Evolutionary conservation across 2,113 vertebrate species (phyloP).

Genomic region (Accipiter cooperii): DNA sequence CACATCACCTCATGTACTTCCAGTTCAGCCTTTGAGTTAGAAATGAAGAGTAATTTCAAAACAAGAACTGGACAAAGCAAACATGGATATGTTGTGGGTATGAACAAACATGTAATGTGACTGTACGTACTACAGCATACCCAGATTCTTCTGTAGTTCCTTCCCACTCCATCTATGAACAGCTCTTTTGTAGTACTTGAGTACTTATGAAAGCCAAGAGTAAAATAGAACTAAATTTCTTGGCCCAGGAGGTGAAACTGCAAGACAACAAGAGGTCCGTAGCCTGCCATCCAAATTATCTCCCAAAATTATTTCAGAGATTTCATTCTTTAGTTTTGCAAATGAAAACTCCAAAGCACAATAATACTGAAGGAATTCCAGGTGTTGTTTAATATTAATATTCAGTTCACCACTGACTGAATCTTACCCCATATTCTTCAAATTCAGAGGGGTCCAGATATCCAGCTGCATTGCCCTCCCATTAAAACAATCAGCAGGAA

Average conservation of each 20-base stretch:
- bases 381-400: neutral
- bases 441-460: neutral
- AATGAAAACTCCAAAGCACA: neutral
- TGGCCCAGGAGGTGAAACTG: neutral
- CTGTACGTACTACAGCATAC: neutral
- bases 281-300: neutral
- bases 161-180: neutral
- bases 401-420: neutral
- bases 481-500: neutral
- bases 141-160: neutral
- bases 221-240: neutral
- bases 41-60: neutral
- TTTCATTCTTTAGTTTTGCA: neutral
- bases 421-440: neutral
- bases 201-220: neutral
- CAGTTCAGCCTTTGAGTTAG: neutral
- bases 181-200: neutral
- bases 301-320: neutral
- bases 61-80: neutral
- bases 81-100: neutral
- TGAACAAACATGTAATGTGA: neutral
- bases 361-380: neutral
- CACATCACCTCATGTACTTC: neutral
- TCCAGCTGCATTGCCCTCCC: neutral
- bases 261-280: neutral